phyloP scores from a whole-genome alignment of 2,113 vertebrate species.

The Peromyscus californicus region DNA sequence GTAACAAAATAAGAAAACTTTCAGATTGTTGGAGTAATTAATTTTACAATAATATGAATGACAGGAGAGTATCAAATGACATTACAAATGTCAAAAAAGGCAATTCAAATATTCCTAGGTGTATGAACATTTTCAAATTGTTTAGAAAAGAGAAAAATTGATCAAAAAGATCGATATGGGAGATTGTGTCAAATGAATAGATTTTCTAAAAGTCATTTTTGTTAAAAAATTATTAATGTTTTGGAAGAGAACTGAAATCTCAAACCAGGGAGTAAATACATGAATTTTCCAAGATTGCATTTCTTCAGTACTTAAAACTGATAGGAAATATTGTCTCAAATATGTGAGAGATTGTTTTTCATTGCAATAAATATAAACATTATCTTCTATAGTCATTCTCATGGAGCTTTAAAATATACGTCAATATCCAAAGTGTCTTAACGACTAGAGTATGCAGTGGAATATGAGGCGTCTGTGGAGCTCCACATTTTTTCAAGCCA shows the following conservation, averaged over 20 bases:
- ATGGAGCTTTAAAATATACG: not conserved
- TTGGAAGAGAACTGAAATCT: constrained; percentile 1
- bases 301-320: not conserved
- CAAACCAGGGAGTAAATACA: not conserved
- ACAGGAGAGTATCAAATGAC: not conserved
- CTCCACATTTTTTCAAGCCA: not conserved
- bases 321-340: not conserved
- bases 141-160: not conserved
- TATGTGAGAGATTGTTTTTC: not conserved
- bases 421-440: not conserved
- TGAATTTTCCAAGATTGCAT: not conserved
- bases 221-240: not conserved
- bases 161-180: not conserved
- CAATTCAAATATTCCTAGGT: not conserved
- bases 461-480: not conserved
- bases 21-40: not conserved
- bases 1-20: not conserved
- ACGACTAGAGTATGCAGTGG: not conserved
- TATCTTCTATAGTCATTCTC: not conserved
- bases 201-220: not conserved
- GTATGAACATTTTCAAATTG: constrained; percentile 14
- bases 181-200: not conserved
- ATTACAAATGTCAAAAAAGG: not conserved
- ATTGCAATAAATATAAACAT: not conserved
- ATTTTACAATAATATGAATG: not conserved